phyloP scores from a whole-genome alignment of 2,113 vertebrate genomes.

The Sceloporus undulatus region DNA sequence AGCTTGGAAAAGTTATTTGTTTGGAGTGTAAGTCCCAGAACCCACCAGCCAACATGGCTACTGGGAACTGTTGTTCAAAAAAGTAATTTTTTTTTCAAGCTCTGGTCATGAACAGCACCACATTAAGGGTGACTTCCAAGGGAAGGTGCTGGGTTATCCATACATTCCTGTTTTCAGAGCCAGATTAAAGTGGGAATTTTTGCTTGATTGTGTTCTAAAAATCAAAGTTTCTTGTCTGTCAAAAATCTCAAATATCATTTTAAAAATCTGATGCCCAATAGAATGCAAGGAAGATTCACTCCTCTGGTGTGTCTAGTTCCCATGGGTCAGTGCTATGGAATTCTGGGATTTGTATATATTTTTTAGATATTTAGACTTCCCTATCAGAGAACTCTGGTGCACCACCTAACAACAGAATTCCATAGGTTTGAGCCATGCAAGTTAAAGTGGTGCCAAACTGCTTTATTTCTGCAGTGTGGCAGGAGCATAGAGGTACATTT shows the following conservation, averaged over 20 bases:
- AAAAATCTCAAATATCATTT: not conserved
- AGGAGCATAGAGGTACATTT: too few relatives aligned
- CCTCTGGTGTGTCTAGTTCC: too few relatives aligned
- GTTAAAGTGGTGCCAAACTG: too few relatives aligned
- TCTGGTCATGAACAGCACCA: not conserved
- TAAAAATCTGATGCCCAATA: not conserved
- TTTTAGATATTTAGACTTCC: too few relatives aligned
- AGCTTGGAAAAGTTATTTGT: not conserved
- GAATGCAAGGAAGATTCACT: not conserved
- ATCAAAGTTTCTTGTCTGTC: not conserved
- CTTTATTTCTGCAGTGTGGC: too few relatives aligned
- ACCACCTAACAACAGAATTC: too few relatives aligned
- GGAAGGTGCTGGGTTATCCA: not conserved
- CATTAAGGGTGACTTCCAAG: not conserved
- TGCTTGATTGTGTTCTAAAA: not conserved
- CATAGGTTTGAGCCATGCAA: too few relatives aligned
- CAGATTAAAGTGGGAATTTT: not conserved
- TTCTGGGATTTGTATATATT: too few relatives aligned
- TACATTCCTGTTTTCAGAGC: not conserved
- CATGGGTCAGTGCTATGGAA: too few relatives aligned
- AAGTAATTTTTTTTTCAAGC: not conserved
- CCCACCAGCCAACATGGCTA: not conserved
- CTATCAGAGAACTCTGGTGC: too few relatives aligned
- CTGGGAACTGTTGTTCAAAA: not conserved
- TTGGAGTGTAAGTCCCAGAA: too few relatives aligned